Percentiles rank a stretch among this genome's conserved stretches.
Conservation (phyloP, 2,797 vertebrate species). For the Pyrocephalus nanus region DNA sequence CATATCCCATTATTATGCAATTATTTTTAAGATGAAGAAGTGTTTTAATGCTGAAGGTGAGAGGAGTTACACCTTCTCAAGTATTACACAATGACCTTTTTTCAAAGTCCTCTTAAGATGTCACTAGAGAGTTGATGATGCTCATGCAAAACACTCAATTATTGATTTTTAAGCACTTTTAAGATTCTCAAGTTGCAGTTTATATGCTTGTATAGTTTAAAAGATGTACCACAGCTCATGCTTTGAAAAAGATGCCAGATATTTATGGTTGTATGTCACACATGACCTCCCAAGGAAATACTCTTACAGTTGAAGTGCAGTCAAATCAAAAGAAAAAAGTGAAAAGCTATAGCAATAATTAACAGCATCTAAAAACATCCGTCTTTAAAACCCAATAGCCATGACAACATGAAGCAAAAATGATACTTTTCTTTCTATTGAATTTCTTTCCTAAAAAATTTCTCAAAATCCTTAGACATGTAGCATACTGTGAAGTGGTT, state of each 20-base stretch:
- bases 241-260: constrained; percentile 51
- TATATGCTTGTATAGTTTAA: constrained; percentile 41
- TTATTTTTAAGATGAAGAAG: constrained; percentile 39
- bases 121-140: constrained; percentile 60
- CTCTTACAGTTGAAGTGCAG: constrained; percentile 31
- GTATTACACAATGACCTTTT: constrained; percentile 69
- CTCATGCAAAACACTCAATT: constrained; percentile 64
- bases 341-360: constrained; percentile 21
- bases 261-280: constrained; percentile 54
- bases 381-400: neutral
- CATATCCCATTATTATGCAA: constrained; percentile 39
- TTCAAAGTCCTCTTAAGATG: constrained; percentile 62
- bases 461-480: neutral
- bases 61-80: constrained; percentile 59
- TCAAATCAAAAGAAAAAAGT: constrained; percentile 45
- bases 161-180: constrained; percentile 67
- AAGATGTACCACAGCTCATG: constrained; percentile 14
- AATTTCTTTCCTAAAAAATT: neutral
- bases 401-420: neutral
- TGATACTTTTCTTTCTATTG: neutral
- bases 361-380: neutral
- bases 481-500: neutral
- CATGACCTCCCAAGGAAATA: constrained; percentile 46
- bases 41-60: constrained; percentile 53
- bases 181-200: constrained; percentile 56